Base-by-base conservation (phyloP, 2,113 vertebrate species). In the Crypturellus undulatus region DNA sequence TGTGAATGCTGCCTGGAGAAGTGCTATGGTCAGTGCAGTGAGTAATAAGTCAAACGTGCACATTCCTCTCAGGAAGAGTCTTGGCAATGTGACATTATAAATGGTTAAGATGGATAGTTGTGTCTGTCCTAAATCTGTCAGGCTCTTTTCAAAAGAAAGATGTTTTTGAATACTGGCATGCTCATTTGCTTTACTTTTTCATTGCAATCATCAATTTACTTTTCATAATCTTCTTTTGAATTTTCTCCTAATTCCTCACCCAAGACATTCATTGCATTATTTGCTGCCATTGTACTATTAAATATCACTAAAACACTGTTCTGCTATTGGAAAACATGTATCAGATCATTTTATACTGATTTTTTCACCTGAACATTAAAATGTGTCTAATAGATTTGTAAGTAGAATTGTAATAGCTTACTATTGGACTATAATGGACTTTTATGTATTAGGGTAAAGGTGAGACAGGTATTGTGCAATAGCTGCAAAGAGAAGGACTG, bases 1-100 rank as follows among this genome's bases (percentile, higher is more conserved):
- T 1, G 2, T 26, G 10, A n/a, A 24, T 0, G 0, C 5, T 2
- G 51, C 17, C 59, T 52, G 79, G 11, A 0, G 0, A 84, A 34
- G 60, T 1, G 0, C 19, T 65, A 40, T 4, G 20, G 43, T 45
- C 3, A 14, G 21, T 5, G 32, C 34, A 45, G 5, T 6, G 4
- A 45, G 5, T 5, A 5, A 0, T 0, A 6, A 15, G 6, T 24
- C 9, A 10, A 51, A 60, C 25, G 45, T 30, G 24, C 43, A 49
- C 21, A 14, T 21, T 65, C 58, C 21, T 32, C 47, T 28, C 28
- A 28, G 5, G 10, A 72, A 45, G 10, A 63, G 9, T 22, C 38
- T 68, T 38, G 38, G 49, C 86, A 34, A 36, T 0, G 0, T 26
- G 38, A 15, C 4, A 30, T 51, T 22, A 15, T 17, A 82, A 67